Evolutionary conservation across 2,797 vertebrate species (phyloP).

Genomic region (Sebastes cheni): DNA sequence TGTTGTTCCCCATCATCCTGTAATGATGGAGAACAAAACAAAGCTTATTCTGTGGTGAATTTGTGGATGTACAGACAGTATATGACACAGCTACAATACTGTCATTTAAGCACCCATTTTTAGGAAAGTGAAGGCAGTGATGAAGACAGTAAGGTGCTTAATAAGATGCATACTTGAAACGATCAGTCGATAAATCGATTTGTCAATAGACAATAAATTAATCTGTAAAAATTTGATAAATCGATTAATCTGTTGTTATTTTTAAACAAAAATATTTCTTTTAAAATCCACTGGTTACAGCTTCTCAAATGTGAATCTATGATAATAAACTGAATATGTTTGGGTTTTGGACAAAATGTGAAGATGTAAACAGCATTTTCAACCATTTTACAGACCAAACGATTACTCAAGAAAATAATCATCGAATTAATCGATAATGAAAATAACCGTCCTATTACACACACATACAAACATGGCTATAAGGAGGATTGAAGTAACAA

Average conservation of each 20-base stretch:
- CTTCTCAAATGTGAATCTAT: background rate
- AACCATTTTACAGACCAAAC: background rate
- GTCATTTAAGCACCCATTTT: conserved; percentile 16
- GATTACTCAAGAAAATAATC: background rate
- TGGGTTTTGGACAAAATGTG: background rate
- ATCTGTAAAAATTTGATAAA: background rate
- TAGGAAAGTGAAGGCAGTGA: conserved; percentile 26
- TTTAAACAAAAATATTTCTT: too few relatives aligned
- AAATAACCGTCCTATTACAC: background rate
- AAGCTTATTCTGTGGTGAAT: background rate
- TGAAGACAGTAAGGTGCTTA: background rate
- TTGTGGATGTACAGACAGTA: background rate
- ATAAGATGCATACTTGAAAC: background rate
- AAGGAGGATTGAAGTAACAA: background rate
- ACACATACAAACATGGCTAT: background rate
- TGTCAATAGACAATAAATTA: background rate
- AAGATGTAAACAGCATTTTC: background rate
- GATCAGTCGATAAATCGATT: background rate
- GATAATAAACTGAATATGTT: background rate
- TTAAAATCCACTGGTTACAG: background rate
- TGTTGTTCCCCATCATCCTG: background rate
- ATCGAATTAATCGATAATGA: background rate
- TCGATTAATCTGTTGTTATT: background rate
- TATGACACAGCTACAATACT: conserved; percentile 4
- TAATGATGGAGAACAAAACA: background rate